Evolutionary conservation across 2,888 invertebrate genomes (phyloP), one percentile per base, ranked within the genome.

Genomic region (Mesorhabditis spiculigera): DNA sequence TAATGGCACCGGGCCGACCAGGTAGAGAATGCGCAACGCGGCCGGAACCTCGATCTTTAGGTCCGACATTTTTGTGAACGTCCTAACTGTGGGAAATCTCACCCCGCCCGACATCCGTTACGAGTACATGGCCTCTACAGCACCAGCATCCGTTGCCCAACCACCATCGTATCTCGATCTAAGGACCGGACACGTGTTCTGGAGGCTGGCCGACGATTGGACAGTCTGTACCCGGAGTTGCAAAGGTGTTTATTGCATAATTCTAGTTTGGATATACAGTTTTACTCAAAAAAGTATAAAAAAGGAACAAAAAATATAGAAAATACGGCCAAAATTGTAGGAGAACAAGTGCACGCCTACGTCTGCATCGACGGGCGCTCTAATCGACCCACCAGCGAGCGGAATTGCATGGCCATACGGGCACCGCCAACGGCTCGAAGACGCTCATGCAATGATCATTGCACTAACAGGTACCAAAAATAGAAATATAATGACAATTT

Each of bases 51-150:
- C 45, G 5, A 8, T 66, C 63, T 72, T 50, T 66, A 73, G 79
- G 67, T 71, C 75, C 10, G 85, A 85, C 73, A 78, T 85, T 58
- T 85, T 82, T 70, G 81, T 86, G 3, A 86, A 90, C 89, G 89
- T 91, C 43, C 86, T 92, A 58, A 90, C 91, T 0, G 91, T 91
- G 8, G 91, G 91, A 0, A 88, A 89, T 65, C 85, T 90, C 58
- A 86, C 89, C 70, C 90, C 91, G 0, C 91, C 92, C 0, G 90
- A 91, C 86, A 90, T 93, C 71, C 87, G 87, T 43, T 80, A 80
- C 67, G 89, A 90, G 76, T 92, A 91, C 85, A 86, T 85, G 73
- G 80, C 87, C 45, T 82, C 82, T 42, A 76, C 81, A 10, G 68
- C 75, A 6, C 90, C 90, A 0, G 89, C 90, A 42, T 67, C 70